Conservation (phyloP, 2,888 invertebrate species). For the Matsumyia berberina region DNA sequence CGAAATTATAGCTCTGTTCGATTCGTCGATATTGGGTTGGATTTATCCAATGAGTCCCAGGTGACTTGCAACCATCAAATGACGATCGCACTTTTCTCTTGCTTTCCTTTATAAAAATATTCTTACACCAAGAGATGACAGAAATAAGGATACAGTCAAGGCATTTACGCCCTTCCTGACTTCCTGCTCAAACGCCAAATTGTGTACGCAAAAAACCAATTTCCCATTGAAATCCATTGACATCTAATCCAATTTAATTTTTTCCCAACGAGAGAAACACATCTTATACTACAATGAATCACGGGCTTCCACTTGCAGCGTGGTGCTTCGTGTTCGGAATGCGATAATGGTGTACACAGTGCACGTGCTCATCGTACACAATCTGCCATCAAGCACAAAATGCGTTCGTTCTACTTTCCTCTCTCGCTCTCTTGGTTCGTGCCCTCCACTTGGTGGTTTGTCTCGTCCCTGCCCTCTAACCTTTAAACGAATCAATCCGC, state of each 20-base stretch:
- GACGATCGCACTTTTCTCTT: too few relatives aligned
- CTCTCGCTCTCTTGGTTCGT: neutral
- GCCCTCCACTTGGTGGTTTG: neutral
- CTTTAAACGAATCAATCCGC: constrained; percentile 8
- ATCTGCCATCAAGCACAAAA: neutral
- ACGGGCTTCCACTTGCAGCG: constrained; percentile 13
- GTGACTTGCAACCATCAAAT: too few relatives aligned
- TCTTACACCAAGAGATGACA: too few relatives aligned
- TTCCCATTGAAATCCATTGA: neutral
- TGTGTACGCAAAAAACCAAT: too few relatives aligned
- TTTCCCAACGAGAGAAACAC: neutral
- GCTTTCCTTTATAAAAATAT: too few relatives aligned
- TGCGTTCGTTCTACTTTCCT: constrained; percentile 27
- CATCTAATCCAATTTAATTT: constrained; percentile 8
- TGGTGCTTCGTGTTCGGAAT: constrained; percentile 18
- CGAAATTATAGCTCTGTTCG: too few relatives aligned
- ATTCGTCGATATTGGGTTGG: too few relatives aligned
- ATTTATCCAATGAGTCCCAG: too few relatives aligned
- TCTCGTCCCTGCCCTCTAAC: neutral
- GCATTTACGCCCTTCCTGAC: too few relatives aligned
- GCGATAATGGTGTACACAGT: constrained; percentile 2
- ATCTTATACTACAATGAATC: constrained; percentile 13
- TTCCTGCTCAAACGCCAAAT: too few relatives aligned
- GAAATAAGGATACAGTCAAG: too few relatives aligned
- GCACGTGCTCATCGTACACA: constrained; percentile 14